phyloP scores from a whole-genome alignment of 30 jellyfish, hydroid and myxozoan species.

The Hydractinia symbiolongicarpus region DNA sequence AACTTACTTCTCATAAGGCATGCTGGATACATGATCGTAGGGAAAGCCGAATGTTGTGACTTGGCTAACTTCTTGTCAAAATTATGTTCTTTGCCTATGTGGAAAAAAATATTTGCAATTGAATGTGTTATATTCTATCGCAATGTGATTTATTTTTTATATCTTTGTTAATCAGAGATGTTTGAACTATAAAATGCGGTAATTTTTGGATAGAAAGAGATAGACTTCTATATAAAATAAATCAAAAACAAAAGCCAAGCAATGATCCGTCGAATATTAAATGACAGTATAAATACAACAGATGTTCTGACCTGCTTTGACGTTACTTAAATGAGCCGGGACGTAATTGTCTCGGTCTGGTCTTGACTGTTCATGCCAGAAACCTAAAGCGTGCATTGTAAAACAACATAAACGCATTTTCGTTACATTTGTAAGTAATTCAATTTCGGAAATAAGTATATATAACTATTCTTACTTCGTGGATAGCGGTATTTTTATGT shows the following conservation, averaged over 20 bases:
- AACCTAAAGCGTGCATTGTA: conserved; percentile 8
- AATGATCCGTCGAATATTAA: no score
- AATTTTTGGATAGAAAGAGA: no score
- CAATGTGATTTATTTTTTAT: no score
- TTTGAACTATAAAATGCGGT: no score
- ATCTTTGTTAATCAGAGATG: no score
- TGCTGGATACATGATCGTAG: background rate
- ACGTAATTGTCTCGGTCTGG: conserved; percentile 1
- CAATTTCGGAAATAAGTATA: background rate
- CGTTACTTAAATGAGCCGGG: background rate
- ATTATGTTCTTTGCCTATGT: background rate
- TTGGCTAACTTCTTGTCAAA: background rate
- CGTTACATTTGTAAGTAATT: no score
- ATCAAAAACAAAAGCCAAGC: no score
- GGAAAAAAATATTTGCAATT: no score
- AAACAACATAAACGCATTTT: no score
- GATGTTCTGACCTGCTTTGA: background rate
- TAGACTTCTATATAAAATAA: no score
- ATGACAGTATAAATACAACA: no score
- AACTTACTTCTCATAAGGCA: background rate
- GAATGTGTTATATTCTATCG: no score
- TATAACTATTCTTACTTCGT: background rate
- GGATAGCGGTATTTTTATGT: background rate
- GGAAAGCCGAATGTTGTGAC: conserved; percentile 5
- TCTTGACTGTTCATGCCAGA: conserved; percentile 8